Conservation (phyloP, 2,113 vertebrate species). For the Siniperca knerii region DNA sequence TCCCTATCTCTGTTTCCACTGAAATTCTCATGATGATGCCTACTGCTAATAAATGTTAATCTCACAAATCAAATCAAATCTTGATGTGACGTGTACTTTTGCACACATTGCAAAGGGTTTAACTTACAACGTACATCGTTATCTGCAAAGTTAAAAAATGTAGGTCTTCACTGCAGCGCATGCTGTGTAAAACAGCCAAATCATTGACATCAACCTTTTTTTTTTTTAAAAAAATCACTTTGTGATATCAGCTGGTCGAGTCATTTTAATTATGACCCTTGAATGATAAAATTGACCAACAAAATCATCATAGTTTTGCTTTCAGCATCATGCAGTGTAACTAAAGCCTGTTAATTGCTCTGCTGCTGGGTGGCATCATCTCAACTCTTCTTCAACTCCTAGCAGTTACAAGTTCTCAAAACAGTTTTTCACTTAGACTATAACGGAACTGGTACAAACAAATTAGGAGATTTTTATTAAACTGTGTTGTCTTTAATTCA, state of each 20-base stretch:
- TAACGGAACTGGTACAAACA: background rate
- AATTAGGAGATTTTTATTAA: background rate
- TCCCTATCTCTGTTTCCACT: background rate
- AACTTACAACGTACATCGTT: background rate
- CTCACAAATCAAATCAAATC: background rate
- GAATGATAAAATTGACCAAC: background rate
- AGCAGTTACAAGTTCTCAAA: background rate
- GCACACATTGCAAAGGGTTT: background rate
- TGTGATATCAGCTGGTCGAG: background rate
- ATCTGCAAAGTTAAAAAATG: background rate
- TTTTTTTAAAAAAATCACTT: background rate
- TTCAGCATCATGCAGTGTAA: constrained; percentile 9
- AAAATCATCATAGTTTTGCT: background rate
- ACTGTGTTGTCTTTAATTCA: background rate
- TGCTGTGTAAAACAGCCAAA: background rate
- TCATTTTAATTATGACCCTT: background rate
- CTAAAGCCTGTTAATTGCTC: background rate
- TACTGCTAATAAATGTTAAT: background rate
- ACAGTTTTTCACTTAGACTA: background rate
- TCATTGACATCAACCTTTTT: background rate
- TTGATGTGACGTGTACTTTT: background rate
- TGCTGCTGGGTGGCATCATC: background rate
- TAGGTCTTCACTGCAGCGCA: background rate
- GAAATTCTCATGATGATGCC: background rate
- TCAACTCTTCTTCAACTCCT: background rate